Evolutionary conservation across 2,888 invertebrate genomes (phyloP), one percentile per base, ranked within the genome.

Genomic region (Steinernema scapterisci): DNA sequence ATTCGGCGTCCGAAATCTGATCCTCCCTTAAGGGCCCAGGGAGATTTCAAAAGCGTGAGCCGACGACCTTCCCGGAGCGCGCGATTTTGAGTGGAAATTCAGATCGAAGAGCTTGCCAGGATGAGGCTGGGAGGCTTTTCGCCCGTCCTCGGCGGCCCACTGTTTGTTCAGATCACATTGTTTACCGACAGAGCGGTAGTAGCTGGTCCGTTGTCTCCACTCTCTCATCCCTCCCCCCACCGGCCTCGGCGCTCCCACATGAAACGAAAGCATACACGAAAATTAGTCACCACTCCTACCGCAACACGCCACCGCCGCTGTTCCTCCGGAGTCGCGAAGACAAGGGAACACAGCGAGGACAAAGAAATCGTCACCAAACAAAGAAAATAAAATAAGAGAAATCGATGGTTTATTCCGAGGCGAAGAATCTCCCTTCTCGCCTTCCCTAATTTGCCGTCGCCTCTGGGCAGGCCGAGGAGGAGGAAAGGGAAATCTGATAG

Each of bases 221-320:
- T 48, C 19, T 48, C 31, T 31, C 63, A 48, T 48, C 48, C 16
- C 3, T 38, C 38, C 38, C 38, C 38, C 38, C 3, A 38, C 9
- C 38, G 38, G 38, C 38, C n/a, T 7, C 48, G 48, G n/a, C 48
- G 48, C 48, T 48, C 48, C 19, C 48, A 48, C 48, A 48, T 19
- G 27, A 31, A 63, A 31, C 25, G 63, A 31, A 63, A 63, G 63
- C 63, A 63, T 63, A 31, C 63, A 63, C 63, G 63, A 63, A 63
- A 52, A 63, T 63, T 63, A 63, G 31, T 63, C 63, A 63, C 27
- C 63, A 63, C 11, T 63, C 38, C 31, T 48, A 19, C 19, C 48
- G 48, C 16, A 48, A 16, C 48, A 48, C 48, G 48, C 48, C n/a
- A 48, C 31, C 63, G 63, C 31, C 63, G 63, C 63, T 25, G 63